Conservation (phyloP, 2,797 vertebrate genomes). For the Aplochiton taeniatus region DNA sequence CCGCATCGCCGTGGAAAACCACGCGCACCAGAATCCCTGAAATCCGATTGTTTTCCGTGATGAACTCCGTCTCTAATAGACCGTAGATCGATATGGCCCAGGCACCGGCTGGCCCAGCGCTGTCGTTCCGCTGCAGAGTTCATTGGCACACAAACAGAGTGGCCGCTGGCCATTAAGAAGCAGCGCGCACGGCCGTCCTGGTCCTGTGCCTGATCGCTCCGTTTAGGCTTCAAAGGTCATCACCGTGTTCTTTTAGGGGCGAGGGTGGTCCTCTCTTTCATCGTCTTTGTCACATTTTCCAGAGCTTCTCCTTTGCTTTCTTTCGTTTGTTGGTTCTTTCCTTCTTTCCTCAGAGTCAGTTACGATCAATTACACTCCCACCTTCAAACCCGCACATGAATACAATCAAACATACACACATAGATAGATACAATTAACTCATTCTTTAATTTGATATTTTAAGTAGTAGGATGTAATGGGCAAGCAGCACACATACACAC, state of each 20-base stretch:
- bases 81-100: constrained; percentile 31
- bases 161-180: constrained; percentile 35
- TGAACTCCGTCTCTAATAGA: constrained; percentile 16
- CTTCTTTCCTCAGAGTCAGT: no score
- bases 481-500: no score
- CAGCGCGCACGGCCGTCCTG: constrained; percentile 13
- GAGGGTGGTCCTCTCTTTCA: no score
- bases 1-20: background rate
- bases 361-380: no score
- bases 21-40: background rate
- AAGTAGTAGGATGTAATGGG: no score
- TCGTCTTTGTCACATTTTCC: no score
- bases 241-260: constrained; percentile 47
- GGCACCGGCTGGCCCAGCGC: constrained; percentile 15
- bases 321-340: no score
- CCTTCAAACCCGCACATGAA: no score
- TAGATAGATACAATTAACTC: no score
- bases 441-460: no score
- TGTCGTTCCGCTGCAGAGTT: constrained; percentile 23
- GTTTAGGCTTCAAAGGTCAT: constrained; percentile 50
- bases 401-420: no score
- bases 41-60: constrained; percentile 7
- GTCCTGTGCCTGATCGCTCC: constrained; percentile 28
- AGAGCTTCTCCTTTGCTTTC: no score
- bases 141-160: constrained; percentile 16